Percentiles rank a stretch among this genome's conserved stretches.
phyloP scores from a whole-genome alignment of 2,797 vertebrate species.

The Pyrrhura leucotis region DNA sequence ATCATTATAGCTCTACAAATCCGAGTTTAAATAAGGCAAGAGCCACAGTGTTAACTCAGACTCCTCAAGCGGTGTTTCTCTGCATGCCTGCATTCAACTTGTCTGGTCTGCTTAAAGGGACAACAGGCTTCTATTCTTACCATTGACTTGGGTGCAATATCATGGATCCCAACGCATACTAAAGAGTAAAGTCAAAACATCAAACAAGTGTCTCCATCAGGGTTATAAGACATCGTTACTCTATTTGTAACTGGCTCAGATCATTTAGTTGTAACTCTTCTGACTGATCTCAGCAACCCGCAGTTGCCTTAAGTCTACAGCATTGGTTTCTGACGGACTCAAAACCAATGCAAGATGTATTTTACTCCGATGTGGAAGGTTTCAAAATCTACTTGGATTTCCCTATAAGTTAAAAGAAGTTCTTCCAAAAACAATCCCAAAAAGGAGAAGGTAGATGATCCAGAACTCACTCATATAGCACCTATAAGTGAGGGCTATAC shows the following conservation, averaged over 20 bases:
- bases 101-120: not conserved
- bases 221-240: not conserved
- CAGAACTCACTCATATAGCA: not conserved
- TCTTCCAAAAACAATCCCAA: fast-evolving
- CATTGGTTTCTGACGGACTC: not conserved
- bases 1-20: not conserved
- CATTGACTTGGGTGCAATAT: not conserved
- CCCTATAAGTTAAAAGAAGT: not conserved
- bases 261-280: not conserved
- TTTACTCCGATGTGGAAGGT: not conserved
- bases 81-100: not conserved
- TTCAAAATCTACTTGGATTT: not conserved
- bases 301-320: not conserved
- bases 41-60: not conserved
- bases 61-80: not conserved
- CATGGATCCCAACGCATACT: not conserved
- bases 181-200: not conserved
- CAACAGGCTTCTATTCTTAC: not conserved
- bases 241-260: not conserved
- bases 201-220: not conserved
- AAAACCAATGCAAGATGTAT: not conserved
- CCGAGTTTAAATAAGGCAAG: not conserved
- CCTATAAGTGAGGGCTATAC: not conserved
- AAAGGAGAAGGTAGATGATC: not conserved
- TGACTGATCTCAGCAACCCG: not conserved